Conservation (phyloP, 2,888 invertebrate species). For the Odontomyia ornata region DNA sequence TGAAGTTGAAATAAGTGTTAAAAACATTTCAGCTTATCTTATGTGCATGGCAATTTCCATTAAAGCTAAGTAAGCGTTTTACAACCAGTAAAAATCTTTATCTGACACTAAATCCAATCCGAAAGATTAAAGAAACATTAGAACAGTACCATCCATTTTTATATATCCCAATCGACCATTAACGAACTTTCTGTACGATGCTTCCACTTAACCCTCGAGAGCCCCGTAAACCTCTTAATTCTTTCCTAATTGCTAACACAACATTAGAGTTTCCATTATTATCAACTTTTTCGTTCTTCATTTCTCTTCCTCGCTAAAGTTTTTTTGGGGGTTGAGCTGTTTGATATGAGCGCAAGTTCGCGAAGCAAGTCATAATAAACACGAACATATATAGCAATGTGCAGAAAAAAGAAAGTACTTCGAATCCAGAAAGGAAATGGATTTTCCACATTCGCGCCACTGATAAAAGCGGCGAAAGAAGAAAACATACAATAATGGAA, state of each 20-base stretch:
- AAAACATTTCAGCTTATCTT: too few relatives aligned
- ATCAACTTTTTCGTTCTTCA: constrained; percentile 10
- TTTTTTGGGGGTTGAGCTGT: background rate
- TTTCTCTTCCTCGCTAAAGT: background rate
- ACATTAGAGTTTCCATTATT: constrained; percentile 20
- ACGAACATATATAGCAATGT: background rate
- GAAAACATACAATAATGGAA: background rate
- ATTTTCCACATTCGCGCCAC: background rate
- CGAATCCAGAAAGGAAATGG: constrained; percentile 20
- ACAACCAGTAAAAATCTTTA: constrained; percentile 13
- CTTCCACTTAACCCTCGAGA: constrained; percentile 12
- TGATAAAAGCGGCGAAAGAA: background rate
- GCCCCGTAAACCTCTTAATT: constrained; percentile 21
- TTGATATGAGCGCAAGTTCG: background rate
- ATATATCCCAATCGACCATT: constrained; percentile 1
- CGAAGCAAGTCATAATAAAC: background rate
- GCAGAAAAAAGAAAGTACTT: background rate
- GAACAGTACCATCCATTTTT: background rate
- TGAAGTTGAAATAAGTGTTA: too few relatives aligned
- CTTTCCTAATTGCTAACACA: constrained; percentile 9
- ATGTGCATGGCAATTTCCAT: background rate
- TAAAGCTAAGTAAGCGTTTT: constrained; percentile 5
- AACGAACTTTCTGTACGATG: constrained; percentile 1
- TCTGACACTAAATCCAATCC: constrained; percentile 10
- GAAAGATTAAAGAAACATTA: constrained; percentile 21